Evolutionary conservation across 2,113 vertebrate species (phyloP).

Genomic region (Ailurus styani): DNA sequence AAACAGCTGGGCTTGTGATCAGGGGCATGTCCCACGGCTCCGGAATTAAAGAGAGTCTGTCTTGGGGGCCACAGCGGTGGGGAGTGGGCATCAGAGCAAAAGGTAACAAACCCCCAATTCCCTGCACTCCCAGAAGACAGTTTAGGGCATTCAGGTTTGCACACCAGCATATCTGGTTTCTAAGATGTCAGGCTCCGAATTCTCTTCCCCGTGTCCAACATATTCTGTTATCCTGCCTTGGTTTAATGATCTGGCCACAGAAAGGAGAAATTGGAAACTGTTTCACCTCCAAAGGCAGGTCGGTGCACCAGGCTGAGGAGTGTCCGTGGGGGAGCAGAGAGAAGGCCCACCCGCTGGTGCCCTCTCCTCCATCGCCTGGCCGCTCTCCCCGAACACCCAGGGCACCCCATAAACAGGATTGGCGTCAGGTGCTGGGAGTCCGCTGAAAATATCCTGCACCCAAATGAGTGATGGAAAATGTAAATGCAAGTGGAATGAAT

Average conservation of each 20-base stretch:
- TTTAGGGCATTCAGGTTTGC: not conserved
- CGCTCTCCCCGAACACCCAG: fast-evolving
- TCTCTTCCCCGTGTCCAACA: fast-evolving
- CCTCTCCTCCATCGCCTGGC: fast-evolving
- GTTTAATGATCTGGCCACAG: not conserved
- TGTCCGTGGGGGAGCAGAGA: not conserved
- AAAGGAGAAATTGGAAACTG: not conserved
- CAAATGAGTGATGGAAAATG: not conserved
- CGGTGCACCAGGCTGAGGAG: not conserved
- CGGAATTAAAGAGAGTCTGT: not conserved
- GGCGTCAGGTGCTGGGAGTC: not conserved
- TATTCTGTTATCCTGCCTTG: not conserved
- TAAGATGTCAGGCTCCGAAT: not conserved
- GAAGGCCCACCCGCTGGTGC: fast-evolving
- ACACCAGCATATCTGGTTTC: not conserved
- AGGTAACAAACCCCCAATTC: not conserved
- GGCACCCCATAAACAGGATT: not conserved
- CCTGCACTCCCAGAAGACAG: not conserved
- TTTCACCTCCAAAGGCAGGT: not conserved
- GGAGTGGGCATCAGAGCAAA: not conserved
- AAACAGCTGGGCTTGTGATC: not conserved
- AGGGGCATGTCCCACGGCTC: not conserved
- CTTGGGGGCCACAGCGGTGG: not conserved
- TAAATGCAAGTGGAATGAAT: not conserved
- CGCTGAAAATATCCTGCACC: not conserved